Conservation (phyloP, 2,797 vertebrate species). For the Thunnus albacares region DNA sequence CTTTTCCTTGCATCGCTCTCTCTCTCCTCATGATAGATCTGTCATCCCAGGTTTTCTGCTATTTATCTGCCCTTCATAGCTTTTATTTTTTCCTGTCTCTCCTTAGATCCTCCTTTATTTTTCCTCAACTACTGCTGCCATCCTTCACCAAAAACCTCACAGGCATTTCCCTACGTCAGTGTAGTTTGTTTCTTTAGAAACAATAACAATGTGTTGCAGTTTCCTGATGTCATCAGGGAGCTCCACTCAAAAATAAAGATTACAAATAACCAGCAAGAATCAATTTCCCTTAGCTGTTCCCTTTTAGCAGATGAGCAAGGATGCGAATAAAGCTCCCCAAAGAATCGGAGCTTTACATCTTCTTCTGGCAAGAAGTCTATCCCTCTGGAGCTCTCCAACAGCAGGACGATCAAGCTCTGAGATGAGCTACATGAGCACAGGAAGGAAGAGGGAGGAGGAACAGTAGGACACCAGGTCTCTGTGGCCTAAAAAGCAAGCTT, state of each 20-base stretch:
- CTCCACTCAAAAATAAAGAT: constrained; percentile 55
- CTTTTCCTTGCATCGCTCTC: constrained; percentile 27
- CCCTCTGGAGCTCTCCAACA: constrained; percentile 27
- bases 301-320: constrained; percentile 43
- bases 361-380: constrained; percentile 27
- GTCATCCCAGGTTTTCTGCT: constrained; percentile 58
- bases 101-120: background rate
- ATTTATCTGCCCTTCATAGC: background rate
- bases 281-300: constrained; percentile 53
- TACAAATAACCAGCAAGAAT: constrained; percentile 63
- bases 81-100: constrained; percentile 3
- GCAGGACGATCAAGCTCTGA: constrained; percentile 36
- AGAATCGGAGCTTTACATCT: constrained; percentile 42
- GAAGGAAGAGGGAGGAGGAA: constrained; percentile 25
- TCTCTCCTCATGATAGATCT: constrained; percentile 37
- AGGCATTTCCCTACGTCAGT: background rate
- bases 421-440: constrained; percentile 40
- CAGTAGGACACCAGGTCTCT: constrained; percentile 39
- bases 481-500: constrained; percentile 36
- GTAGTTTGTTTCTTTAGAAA: constrained; percentile 8
- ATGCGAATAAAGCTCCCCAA: constrained; percentile 28
- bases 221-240: constrained; percentile 41
- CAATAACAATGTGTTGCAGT: constrained; percentile 20
- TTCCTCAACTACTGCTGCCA: background rate
- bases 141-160: constrained; percentile 11